phyloP scores from a whole-genome alignment of 1,140 invertebrate genomes.

The Palaemon carinicauda region DNA sequence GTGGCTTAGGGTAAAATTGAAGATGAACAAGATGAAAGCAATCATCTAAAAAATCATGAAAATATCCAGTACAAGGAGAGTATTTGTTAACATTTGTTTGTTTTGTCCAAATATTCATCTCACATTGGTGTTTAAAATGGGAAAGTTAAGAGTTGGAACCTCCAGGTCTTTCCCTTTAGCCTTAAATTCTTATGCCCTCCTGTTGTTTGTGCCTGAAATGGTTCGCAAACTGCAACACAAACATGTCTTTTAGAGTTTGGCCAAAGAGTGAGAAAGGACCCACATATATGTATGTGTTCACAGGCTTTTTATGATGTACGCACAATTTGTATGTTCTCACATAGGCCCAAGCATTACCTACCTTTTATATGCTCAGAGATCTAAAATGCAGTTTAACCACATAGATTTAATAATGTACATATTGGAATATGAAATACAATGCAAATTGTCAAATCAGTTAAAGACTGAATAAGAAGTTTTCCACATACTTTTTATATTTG shows the following conservation, averaged over 20 bases:
- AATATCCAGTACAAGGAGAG: too few relatives aligned
- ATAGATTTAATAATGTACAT: too few relatives aligned
- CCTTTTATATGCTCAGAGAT: too few relatives aligned
- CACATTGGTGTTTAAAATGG: neutral
- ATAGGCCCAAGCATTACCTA: too few relatives aligned
- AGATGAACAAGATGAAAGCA: too few relatives aligned
- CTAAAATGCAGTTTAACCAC: too few relatives aligned
- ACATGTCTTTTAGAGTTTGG: slow-evolving; percentile 3
- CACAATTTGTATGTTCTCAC: neutral
- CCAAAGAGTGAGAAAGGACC: neutral
- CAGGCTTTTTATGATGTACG: neutral
- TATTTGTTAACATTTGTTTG: neutral
- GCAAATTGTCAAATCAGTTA: too few relatives aligned
- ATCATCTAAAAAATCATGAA: too few relatives aligned
- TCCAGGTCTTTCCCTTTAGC: slow-evolving; percentile 34
- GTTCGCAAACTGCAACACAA: slow-evolving; percentile 13
- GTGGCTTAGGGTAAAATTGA: too few relatives aligned
- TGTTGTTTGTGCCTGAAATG: slow-evolving; percentile 21
- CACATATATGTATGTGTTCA: neutral
- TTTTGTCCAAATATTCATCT: neutral
- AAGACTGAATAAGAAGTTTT: too few relatives aligned
- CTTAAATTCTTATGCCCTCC: slow-evolving; percentile 35
- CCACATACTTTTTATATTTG: too few relatives aligned
- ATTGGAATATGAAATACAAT: too few relatives aligned
- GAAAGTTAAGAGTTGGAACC: neutral